Evolutionary conservation across 92 coral and sea anemone species (phyloP), one percentile per base, ranked within the genome.

Genomic region (Bergia sp.): DNA sequence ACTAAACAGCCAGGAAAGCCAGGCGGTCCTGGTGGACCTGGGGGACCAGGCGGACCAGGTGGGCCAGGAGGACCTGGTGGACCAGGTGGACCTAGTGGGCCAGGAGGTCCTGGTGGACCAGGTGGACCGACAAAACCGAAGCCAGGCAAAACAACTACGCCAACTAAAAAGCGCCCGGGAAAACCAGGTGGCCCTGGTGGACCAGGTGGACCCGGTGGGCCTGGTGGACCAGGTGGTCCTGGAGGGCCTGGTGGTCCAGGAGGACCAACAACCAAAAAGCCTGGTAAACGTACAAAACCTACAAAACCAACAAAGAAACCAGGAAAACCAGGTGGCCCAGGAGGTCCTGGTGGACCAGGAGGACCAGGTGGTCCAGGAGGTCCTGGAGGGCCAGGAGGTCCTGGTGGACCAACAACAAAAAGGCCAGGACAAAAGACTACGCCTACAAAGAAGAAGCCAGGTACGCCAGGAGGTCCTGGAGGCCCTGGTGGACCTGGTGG

Each of bases 351-450:
- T 37, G 96, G 95, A 42, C 98, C 95, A 39, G 89, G 88, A 16
- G 91, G 91, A 39, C 95, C 95, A 10, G 90, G 94, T 71, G 96
- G 96, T 0, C 98, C 98, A 0, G 94, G 94, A n/a, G 93, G 92
- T 37, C 94, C 97, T 36, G 94, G 92, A 2, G 93, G 94, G 69
- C 96, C 95, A 43, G 91, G 94, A 40, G 94, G 92, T 37, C 96
- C 96, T 29, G 91, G 86, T 44, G 89, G 86, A 88, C 93, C 91
- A 37, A 88, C 84, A 47, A 86, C 81, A 37, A 77, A 75, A 43
- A 79, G 80, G 1, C 93, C 93, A 64, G 89, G 92, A 40, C 88
- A 77, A 40, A 80, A 86, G 29, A 81, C 81, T 21, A 81, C 79
- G 5, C 77, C 91, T 15, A 73, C 76, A 39, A 87, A 65, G 69